Base-by-base conservation (phyloP, 1,140 invertebrate species). In the Branchinecta lynchi region DNA sequence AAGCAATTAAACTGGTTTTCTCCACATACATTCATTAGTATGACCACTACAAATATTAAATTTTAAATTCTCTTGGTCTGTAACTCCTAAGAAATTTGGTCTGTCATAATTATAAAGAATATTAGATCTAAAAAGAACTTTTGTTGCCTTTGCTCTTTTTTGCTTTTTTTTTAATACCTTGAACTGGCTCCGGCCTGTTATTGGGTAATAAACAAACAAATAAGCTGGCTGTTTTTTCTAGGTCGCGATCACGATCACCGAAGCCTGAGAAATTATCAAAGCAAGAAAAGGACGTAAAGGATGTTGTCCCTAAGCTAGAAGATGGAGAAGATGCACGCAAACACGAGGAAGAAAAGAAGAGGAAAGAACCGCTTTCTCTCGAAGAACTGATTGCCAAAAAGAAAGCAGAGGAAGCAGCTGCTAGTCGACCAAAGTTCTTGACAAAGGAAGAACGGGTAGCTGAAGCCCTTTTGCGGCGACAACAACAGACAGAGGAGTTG, bases 351-450 rank as follows among this genome's bases (percentile, higher is more conserved):
- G 68, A 70, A 12, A 72, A 73, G 70, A 72, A 78, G 0, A 93
- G 91, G 78, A 88, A 86, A 71, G 93, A 95, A 77, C 96, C 96
- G 0, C 79, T 98, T 7, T 98, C 95, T 65, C 81, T 99, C 21
- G 96, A 99, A 79, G 96, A 99, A 79, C 77, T 99, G 45, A 78
- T 99, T 20, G 88, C 92, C 0, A 97, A 96, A 77, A 97, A 97
- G 76, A 96, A 98, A 78, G 91, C 92, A 5, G 94, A 97, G 78
- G 94, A 98, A 79, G 89, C 89, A 74, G 90, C 90, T 32, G 86
- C 88, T 65, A 88, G 89, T 70, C 96, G 96, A 76, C 96, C 96
- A 0, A 95, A 97, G 67, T 99, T 99, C 79, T 81, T 99, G 32
- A 93, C 92, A 0, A 98, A 97, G 81, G 93, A 96, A 79, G 92